phyloP scores from a whole-genome alignment of 2,888 invertebrate genomes.

The Eristalinus sepulchralis region DNA sequence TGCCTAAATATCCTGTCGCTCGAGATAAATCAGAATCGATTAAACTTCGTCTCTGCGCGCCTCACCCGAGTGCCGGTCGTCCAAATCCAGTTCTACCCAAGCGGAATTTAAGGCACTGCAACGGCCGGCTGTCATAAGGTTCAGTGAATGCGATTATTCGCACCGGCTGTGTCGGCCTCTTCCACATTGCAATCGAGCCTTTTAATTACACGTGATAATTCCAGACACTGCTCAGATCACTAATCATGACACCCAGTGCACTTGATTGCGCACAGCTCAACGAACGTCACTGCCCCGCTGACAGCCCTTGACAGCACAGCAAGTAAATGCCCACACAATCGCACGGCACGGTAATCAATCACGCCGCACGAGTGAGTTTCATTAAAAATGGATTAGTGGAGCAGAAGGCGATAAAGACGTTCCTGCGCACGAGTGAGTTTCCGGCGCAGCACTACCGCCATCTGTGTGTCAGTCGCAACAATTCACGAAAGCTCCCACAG shows the following conservation, averaged over 20 bases:
- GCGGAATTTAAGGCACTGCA: not conserved
- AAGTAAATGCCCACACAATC: slow-evolving; percentile 13
- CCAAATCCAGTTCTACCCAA: not conserved
- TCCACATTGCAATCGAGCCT: not conserved
- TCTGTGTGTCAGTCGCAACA: slow-evolving; percentile 32
- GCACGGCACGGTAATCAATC: slow-evolving; percentile 38
- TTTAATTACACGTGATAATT: slow-evolving; percentile 44
- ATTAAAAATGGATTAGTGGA: slow-evolving; percentile 27
- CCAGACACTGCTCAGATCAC: slow-evolving; percentile 19
- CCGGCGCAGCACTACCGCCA: slow-evolving; percentile 25
- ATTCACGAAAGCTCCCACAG: not conserved
- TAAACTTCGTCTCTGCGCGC: not conserved
- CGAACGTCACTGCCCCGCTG: not conserved
- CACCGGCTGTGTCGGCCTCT: not conserved
- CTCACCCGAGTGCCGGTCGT: not conserved
- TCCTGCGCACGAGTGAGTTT: slow-evolving; percentile 11
- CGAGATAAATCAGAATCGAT: slow-evolving; percentile 15
- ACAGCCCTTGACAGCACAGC: not conserved
- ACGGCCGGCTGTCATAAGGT: not conserved
- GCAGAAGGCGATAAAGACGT: not conserved
- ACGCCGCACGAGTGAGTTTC: slow-evolving; percentile 10
- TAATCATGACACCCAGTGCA: slow-evolving; percentile 39
- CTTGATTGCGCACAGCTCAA: not conserved
- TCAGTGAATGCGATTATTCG: not conserved
- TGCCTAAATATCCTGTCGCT: not conserved